A percentile compares a stretch with the other conserved stretches of the same genome.
phyloP scores from a whole-genome alignment of 2,888 invertebrate species.

The Lissonota sp. region DNA sequence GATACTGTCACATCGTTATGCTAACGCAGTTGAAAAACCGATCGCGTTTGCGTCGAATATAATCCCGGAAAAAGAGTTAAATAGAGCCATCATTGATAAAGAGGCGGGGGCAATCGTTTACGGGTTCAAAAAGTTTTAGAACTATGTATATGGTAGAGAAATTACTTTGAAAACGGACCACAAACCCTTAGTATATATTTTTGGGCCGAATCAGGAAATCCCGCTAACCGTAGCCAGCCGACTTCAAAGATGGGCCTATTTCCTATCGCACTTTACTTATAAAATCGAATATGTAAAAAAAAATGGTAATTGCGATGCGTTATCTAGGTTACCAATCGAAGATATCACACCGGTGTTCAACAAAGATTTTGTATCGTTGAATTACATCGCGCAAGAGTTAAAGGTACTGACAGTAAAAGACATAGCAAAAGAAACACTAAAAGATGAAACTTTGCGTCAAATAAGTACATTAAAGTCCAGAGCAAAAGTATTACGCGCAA shows the following conservation, averaged over 20 bases:
- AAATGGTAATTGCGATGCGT: conserved; percentile 53
- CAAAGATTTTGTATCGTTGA: conserved; percentile 7
- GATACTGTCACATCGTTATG: conserved; percentile 21
- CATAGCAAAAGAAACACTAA: conserved; percentile 5
- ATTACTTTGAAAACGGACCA: conserved; percentile 26
- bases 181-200: conserved; percentile 11
- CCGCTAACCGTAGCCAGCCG: conserved; percentile 9
- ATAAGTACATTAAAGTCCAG: no score
- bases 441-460: background rate
- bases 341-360: conserved; percentile 37
- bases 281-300: conserved; percentile 44
- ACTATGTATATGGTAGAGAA: conserved; percentile 20
- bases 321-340: conserved; percentile 47
- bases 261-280: conserved; percentile 9
- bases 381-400: conserved; percentile 1
- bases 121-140: conserved; percentile 15
- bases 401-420: background rate
- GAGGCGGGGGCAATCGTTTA: conserved; percentile 6
- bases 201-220: conserved; percentile 16
- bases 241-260: conserved; percentile 21
- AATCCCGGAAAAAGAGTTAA: conserved; percentile 20
- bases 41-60: conserved; percentile 22
- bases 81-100: conserved; percentile 11
- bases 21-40: conserved; percentile 7
- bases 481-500: background rate